These are phyloP conservation scores for Oryzaephilus surinamensis DNA, from an alignment of 1,140 invertebrate species.

Conservation along the genomic window DNA sequence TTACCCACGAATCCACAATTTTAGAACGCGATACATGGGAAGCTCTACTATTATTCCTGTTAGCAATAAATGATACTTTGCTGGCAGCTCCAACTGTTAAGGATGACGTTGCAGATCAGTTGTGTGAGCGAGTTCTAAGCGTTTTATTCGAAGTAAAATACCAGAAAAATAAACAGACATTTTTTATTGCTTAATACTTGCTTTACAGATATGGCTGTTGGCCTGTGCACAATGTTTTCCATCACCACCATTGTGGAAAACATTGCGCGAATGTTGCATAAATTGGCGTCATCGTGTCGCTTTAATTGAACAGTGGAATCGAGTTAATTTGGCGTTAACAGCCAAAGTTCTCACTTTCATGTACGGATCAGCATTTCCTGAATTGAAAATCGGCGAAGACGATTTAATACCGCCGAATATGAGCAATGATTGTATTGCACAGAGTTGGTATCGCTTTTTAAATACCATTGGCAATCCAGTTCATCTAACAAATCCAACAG, in stretches of 20 bases:
- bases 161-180: background rate
- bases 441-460: conserved; percentile 89
- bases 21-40: conserved; percentile 88
- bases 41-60: conserved; percentile 74
- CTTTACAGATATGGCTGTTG: conserved; percentile 67
- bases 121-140: conserved; percentile 86
- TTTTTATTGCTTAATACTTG: conserved; percentile 3
- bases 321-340: conserved; percentile 82
- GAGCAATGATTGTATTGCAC: conserved; percentile 78
- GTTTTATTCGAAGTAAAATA: conserved; percentile 78
- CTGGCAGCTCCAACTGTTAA: conserved; percentile 84
- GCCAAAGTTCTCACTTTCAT: conserved; percentile 73
- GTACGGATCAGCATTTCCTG: conserved; percentile 80
- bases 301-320: conserved; percentile 90
- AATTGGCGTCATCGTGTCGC: conserved; percentile 88
- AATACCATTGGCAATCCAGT: conserved; percentile 91
- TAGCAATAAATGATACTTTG: conserved; percentile 87
- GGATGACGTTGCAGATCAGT: conserved; percentile 88
- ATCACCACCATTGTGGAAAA: conserved; percentile 91
- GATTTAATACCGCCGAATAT: conserved; percentile 74
- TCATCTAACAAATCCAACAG: conserved; percentile 75
- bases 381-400: conserved; percentile 77
- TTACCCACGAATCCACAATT: conserved; percentile 68
- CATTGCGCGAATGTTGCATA: conserved; percentile 81
- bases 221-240: conserved; percentile 86